Evolutionary conservation across 2,797 vertebrate genomes (phyloP).

Genomic region (Syngnathus rostellatus): DNA sequence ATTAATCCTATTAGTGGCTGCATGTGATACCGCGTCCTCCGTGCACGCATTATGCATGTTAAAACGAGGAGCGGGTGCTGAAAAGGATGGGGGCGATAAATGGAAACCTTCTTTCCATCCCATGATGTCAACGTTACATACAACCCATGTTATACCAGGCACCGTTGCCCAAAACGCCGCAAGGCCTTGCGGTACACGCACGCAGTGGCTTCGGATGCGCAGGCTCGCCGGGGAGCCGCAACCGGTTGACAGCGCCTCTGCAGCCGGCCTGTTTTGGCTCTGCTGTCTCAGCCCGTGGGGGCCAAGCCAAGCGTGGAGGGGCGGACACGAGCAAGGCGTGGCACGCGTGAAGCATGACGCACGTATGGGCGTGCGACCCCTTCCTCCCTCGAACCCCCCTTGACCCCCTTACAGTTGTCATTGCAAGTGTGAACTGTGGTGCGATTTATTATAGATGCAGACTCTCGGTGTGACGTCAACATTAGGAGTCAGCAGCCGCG

Average conservation of each 20-base stretch:
- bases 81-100: neutral
- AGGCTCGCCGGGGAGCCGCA: constrained; percentile 28
- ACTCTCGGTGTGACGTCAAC: neutral
- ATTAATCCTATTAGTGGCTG: constrained; percentile 35
- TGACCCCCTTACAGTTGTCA: neutral
- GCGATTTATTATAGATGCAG: neutral
- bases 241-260: constrained; percentile 35
- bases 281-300: constrained; percentile 30
- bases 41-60: constrained; percentile 12
- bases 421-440: neutral
- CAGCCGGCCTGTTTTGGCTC: constrained; percentile 12
- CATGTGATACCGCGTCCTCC: constrained; percentile 13
- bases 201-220: constrained; percentile 24
- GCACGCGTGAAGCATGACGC: constrained; percentile 40
- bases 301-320: constrained; percentile 26
- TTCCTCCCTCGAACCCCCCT: constrained; percentile 7
- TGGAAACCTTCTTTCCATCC: neutral
- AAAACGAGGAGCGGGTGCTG: constrained; percentile 17
- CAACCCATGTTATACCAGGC: neutral
- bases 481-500: neutral
- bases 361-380: constrained; percentile 33
- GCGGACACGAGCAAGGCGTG: constrained; percentile 54
- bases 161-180: constrained; percentile 13
- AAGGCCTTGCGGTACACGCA: constrained; percentile 22
- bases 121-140: neutral